These are phyloP conservation scores for Leptogaster cylindrica DNA, from an alignment of 2,888 invertebrate genomes.

Conservation along the genomic window DNA sequence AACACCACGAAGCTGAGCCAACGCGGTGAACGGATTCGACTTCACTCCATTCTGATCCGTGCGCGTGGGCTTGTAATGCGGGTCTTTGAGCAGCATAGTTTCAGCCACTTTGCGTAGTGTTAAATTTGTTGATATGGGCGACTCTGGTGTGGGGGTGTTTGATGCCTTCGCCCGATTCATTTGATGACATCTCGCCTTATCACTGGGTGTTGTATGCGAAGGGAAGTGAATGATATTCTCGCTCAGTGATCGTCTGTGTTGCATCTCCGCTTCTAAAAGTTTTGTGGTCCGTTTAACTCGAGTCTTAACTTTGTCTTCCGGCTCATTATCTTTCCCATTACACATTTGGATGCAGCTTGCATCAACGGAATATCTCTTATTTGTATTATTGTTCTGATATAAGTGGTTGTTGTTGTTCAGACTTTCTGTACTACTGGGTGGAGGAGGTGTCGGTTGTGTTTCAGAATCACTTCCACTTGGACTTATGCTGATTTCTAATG, in stretches of 20 bases:
- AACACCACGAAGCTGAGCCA: conserved; percentile 79
- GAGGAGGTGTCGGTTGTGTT: conserved; percentile 48
- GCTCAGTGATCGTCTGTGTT: conserved; percentile 76
- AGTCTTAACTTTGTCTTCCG: conserved; percentile 55
- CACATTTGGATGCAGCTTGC: conserved; percentile 42
- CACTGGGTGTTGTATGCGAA: conserved; percentile 71
- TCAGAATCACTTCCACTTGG: conserved; percentile 59
- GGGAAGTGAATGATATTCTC: conserved; percentile 72
- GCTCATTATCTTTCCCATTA: conserved; percentile 55
- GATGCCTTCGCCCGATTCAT: conserved; percentile 62
- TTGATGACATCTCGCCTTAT: conserved; percentile 76
- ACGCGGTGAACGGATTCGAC: conserved; percentile 75
- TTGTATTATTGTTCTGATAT: conserved; percentile 43
- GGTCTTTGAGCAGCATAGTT: conserved; percentile 84
- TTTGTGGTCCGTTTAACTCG: conserved; percentile 58
- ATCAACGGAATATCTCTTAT: conserved; percentile 50
- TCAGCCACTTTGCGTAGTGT: conserved; percentile 77
- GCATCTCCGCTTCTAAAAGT: conserved; percentile 49
- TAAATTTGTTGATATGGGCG: conserved; percentile 50
- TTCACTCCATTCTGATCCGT: conserved; percentile 61
- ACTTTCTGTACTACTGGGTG: background rate
- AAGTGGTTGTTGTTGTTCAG: conserved; percentile 29
- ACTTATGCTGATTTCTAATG: conserved; percentile 57
- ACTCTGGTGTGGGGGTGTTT: conserved; percentile 56
- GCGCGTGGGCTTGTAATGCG: conserved; percentile 75